phyloP scores from a whole-genome alignment of 1,140 invertebrate species.

The Ceratosolen solmsi region DNA sequence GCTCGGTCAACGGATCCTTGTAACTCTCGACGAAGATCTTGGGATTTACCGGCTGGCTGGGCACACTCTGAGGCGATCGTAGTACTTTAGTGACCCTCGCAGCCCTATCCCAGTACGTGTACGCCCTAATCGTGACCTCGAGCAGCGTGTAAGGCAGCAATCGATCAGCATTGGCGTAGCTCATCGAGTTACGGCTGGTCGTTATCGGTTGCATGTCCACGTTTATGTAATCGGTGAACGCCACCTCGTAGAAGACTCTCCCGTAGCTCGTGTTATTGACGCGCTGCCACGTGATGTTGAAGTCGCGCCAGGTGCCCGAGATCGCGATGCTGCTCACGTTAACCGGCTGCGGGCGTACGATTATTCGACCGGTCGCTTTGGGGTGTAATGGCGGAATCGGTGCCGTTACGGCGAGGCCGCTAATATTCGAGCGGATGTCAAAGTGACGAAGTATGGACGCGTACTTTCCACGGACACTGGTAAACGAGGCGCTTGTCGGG shows the following conservation, averaged over 20 bases:
- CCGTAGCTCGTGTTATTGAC: constrained; percentile 84
- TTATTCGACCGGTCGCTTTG: constrained; percentile 57
- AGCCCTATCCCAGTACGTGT: constrained; percentile 88
- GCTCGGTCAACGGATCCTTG: constrained; percentile 66
- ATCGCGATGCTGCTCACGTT: constrained; percentile 78
- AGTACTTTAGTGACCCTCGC: constrained; percentile 75
- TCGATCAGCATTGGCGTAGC: constrained; percentile 70
- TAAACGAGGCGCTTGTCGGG: background rate
- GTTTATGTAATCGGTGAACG: constrained; percentile 74
- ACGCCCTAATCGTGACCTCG: constrained; percentile 82
- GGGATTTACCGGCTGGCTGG: constrained; percentile 80
- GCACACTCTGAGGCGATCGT: constrained; percentile 81
- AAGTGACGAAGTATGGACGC: background rate
- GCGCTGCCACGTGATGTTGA: constrained; percentile 86
- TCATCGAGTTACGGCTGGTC: constrained; percentile 66
- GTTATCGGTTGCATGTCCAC: constrained; percentile 66
- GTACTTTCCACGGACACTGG: constrained; percentile 36
- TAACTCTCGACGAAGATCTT: constrained; percentile 79
- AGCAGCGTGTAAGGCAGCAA: constrained; percentile 81
- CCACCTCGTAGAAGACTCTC: constrained; percentile 87
- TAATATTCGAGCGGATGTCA: background rate
- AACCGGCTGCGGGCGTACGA: constrained; percentile 82
- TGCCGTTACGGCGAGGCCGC: background rate
- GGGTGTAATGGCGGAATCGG: background rate
- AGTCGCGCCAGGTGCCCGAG: constrained; percentile 81